These are phyloP conservation scores for Dichetophora obliterata DNA, from an alignment of 2,888 invertebrate species.

Conservation along the genomic window DNA sequence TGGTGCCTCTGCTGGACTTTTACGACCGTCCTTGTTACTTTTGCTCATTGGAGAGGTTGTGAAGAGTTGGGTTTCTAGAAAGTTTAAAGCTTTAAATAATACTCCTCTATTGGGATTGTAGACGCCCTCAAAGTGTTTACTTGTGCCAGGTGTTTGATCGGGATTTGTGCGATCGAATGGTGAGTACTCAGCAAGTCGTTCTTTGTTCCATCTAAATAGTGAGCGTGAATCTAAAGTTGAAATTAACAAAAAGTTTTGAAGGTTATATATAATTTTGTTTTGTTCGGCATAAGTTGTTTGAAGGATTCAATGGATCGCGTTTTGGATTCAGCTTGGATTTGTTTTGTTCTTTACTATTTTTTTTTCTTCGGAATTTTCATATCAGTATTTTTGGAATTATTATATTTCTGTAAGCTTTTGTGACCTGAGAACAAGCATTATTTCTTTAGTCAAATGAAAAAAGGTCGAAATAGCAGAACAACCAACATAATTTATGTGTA, in stretches of 20 bases:
- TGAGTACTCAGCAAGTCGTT: conserved; percentile 58
- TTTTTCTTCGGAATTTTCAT: conserved; percentile 17
- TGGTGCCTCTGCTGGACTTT: background rate
- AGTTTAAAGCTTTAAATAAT: conserved; percentile 65
- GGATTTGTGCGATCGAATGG: conserved; percentile 61
- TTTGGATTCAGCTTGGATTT: background rate
- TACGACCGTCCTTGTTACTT: background rate
- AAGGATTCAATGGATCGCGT: background rate
- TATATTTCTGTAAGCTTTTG: background rate
- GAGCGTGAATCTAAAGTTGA: conserved; percentile 62
- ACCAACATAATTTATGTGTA: background rate
- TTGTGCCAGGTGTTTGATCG: conserved; percentile 53
- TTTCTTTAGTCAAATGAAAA: background rate
- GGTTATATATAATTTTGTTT: conserved; percentile 3
- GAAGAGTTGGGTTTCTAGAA: conserved; percentile 65
- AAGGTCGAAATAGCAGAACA: background rate
- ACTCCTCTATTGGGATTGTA: conserved; percentile 63
- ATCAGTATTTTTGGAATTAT: background rate
- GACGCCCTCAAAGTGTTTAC: conserved; percentile 52
- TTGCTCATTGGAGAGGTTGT: conserved; percentile 7
- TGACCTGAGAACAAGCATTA: conserved; percentile 26
- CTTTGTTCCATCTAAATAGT: conserved; percentile 62
- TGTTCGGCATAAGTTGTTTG: background rate
- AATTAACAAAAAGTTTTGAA: background rate
- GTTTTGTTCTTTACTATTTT: conserved; percentile 6